Base-by-base conservation (phyloP, 64 coral and sea anemone genomes). In the Montipora sp. region DNA sequence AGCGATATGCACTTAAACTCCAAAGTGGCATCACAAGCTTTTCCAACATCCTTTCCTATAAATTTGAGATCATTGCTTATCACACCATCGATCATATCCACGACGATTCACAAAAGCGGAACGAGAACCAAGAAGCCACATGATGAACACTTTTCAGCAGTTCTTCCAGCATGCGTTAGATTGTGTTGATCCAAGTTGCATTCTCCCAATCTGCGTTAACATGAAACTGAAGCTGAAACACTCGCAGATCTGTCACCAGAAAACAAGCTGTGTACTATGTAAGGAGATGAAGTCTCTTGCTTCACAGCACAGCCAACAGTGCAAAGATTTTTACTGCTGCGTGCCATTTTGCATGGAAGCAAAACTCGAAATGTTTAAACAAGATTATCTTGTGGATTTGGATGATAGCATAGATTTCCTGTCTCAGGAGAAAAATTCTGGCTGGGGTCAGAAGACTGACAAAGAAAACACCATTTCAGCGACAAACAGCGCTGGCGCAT, bases 321-420 rank as follows among this genome's bases (percentile, higher is more conserved):
- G 80, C 13, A 16, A 65, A 5, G 80, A 83, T 24, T 9, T 2
- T 36, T 16, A 47, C 27, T 83, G 80, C 16, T 43, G 23, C 7
- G 44, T 83, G 23, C 80, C 80, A 27, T 83, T 83, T 67, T 66
- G 80, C 27, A 68, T n/a, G 59, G 80, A 45, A 46, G 59, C 80
- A 83, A 67, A 66, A 8, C 10, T 9, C 5, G 10, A 81, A 4
- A 43, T 10, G 2, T 11, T 19, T 46, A 8, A 83, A 45, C 18
- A 11, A 19, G 80, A 7, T 10, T 1, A 11, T 4, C 59, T 19
- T 0, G 47, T 66, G 45, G 6, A 83, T 47, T 16, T 83, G 24
- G 36, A 36, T 47, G 59, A 67, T 8, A 19, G 14, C 36, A 19
- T 67, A 83, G 60, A 67, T 45, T 36, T 1, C 19, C 18, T 83